Evolutionary conservation across 2,888 invertebrate genomes (phyloP), one percentile per base, ranked within the genome.

Genomic region (Catocala nupta): DNA sequence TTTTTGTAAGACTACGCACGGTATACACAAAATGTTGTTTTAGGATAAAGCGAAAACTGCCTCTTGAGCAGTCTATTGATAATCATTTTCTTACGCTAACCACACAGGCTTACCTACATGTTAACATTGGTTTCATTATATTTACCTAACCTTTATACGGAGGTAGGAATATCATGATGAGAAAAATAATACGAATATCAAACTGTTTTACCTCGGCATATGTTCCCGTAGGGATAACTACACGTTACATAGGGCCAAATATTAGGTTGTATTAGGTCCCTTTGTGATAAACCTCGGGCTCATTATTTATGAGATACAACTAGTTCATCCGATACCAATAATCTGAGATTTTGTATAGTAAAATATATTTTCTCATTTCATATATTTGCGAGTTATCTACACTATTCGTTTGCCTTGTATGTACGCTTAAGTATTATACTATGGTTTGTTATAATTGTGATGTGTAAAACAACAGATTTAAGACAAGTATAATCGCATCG

Each of bases 141-240:
- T 49, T 36, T 50, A 50, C 49, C 49, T 34, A 11, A 50, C 49
- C 51, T 39, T 13, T 16, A 11, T 12, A n/a, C 33, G 2, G 5
- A 43, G 12, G 33, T n/a, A 36, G 36, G n/a, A 47, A 33, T 51
- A 39, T 51, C 51, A 34, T 13, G 13, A 36, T 36, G 34, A 39
- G 16, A 51, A 12, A 51, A 39, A 51, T 51, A 51, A 51, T 51
- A 51, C 36, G 51, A 51, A 12, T 13, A 36, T 8, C 36, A 51
- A 51, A 51, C 51, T 36, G 16, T 34, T 48, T 25, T 13, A 48
- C 33, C 11, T 12, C 11, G 9, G 25, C n/a, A 16, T 34, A n/a
- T 50, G 8, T 51, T 34, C 12, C 16, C 36, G 5, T 8, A 51
- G 36, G 13, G 13, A 51, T 36, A 51, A 39, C 6, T 39, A 36